These are phyloP conservation scores for Bucco capensis DNA, from an alignment of 2,113 vertebrate genomes.

Conservation along the genomic window DNA sequence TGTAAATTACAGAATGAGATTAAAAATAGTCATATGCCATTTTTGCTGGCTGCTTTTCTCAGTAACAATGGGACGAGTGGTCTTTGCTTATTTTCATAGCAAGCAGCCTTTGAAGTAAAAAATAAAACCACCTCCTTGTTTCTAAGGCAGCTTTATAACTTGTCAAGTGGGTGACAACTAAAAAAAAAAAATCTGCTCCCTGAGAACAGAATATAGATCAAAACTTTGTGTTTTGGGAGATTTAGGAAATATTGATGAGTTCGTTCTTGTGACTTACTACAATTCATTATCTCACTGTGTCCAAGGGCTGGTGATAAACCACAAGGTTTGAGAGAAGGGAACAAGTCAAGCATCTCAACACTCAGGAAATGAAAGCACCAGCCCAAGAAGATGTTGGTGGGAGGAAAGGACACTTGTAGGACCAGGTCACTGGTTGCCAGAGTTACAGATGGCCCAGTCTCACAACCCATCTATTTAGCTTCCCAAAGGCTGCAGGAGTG, in stretches of 20 bases:
- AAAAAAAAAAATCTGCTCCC: background rate
- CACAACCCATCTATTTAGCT: background rate
- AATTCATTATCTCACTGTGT: background rate
- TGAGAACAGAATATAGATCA: background rate
- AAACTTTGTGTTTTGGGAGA: background rate
- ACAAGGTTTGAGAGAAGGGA: background rate
- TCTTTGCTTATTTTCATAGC: background rate
- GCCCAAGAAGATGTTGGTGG: background rate
- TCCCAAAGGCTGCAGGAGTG: background rate
- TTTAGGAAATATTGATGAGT: background rate
- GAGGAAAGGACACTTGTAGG: background rate
- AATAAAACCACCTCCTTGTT: background rate
- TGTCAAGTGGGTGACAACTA: background rate
- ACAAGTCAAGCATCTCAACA: background rate
- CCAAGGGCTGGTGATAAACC: background rate
- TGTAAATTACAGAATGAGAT: background rate
- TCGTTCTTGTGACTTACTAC: background rate
- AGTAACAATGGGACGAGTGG: background rate
- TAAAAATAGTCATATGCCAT: background rate
- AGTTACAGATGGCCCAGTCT: background rate
- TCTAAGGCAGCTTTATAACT: background rate
- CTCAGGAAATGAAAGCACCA: slow-evolving; percentile 4
- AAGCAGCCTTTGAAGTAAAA: background rate
- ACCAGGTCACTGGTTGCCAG: background rate
- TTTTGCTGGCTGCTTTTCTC: background rate